Conservation (phyloP, 2,113 vertebrate genomes). For the Actinemys pallida region DNA sequence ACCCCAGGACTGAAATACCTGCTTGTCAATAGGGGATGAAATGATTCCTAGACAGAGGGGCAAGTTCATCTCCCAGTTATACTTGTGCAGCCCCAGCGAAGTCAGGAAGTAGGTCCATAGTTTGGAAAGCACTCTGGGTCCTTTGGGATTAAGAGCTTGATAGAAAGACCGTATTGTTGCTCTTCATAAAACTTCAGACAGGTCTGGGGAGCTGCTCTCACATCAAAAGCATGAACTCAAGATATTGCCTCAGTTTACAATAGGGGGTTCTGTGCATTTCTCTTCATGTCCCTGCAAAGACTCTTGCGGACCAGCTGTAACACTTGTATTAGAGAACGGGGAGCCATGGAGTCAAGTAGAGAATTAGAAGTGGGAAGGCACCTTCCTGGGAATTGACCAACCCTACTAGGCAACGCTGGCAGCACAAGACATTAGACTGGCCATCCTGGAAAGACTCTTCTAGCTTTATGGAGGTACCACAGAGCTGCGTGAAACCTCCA, state of each 20-base stretch:
- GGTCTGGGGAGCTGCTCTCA: background rate
- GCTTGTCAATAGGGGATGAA: background rate
- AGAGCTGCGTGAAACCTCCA: too few relatives aligned
- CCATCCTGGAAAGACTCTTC: background rate
- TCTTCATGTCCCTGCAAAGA: background rate
- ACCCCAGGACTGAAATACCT: background rate
- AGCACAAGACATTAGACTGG: background rate
- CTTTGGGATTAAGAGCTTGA: background rate
- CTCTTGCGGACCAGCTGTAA: background rate
- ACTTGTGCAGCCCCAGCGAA: background rate
- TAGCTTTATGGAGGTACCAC: background rate
- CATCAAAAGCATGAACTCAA: background rate
- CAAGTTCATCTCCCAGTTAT: background rate
- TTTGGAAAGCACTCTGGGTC: background rate
- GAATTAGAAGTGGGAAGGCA: background rate
- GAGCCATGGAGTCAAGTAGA: background rate
- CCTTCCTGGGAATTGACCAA: background rate
- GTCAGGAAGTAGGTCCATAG: fast-evolving
- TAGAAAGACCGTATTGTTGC: background rate
- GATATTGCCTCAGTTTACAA: background rate
- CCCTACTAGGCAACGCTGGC: background rate
- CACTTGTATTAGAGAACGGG: too few relatives aligned
- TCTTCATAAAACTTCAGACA: background rate
- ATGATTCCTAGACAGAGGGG: background rate
- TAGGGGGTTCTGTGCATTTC: background rate